Evolutionary conservation across 2,113 vertebrate genomes (phyloP).

Genomic region (Trichomycterus rosablanca): DNA sequence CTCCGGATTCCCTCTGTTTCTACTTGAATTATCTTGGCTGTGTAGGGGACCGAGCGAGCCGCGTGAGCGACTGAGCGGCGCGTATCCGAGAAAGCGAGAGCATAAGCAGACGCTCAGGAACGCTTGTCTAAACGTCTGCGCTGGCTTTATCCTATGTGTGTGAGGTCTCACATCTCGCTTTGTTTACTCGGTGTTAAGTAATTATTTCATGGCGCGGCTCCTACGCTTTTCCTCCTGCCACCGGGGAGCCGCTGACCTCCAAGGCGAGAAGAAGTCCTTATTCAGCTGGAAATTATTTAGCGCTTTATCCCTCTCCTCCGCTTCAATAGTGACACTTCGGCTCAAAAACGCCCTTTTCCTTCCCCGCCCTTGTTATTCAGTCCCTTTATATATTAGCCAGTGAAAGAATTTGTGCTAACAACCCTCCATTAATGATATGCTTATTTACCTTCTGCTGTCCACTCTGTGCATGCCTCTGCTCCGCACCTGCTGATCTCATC

Average conservation of each 20-base stretch:
- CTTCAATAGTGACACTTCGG: constrained; percentile 60
- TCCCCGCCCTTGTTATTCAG: constrained; percentile 11
- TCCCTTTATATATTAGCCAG: constrained; percentile 69
- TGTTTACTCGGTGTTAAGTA: constrained; percentile 81
- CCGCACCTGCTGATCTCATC: constrained; percentile 53
- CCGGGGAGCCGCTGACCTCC: constrained; percentile 72
- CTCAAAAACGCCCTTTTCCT: constrained; percentile 58
- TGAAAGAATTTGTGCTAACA: constrained; percentile 65
- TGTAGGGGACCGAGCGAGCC: not conserved
- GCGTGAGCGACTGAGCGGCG: constrained; percentile 6
- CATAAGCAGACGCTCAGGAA: not conserved
- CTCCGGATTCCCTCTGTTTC: not conserved
- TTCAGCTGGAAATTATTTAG: constrained; percentile 67
- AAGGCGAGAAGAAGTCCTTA: constrained; percentile 74
- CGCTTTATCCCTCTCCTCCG: constrained; percentile 44
- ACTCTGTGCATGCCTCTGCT: constrained; percentile 6
- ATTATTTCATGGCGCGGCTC: constrained; percentile 76
- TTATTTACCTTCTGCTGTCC: constrained; percentile 63
- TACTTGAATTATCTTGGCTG: not conserved
- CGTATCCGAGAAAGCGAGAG: not conserved
- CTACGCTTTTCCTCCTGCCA: constrained; percentile 66
- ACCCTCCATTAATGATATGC: constrained; percentile 70
- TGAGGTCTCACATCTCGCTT: constrained; percentile 67
- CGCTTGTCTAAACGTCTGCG: not conserved
- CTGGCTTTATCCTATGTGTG: constrained; percentile 38